A percentile compares a stretch with the other conserved stretches of the same genome.
Conservation (phyloP, 1,140 invertebrate species). For the Drosophila aff. region DNA sequence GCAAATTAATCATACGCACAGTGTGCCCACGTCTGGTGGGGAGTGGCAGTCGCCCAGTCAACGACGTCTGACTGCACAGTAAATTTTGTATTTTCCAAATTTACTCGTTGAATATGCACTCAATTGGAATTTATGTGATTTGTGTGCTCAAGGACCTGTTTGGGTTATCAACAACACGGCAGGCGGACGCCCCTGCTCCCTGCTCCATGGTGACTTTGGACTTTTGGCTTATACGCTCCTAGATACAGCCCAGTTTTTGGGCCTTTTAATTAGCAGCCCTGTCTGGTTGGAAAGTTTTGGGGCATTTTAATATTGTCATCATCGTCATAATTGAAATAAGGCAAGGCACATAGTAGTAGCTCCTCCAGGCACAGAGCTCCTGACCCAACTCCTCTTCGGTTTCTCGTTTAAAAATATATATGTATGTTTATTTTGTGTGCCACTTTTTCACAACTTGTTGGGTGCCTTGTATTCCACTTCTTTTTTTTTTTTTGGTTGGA, state of each 20-base stretch:
- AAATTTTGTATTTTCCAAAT: constrained; percentile 77
- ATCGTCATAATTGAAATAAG: constrained; percentile 79
- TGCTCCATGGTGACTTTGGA: constrained; percentile 65
- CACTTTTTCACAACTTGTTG: constrained; percentile 74
- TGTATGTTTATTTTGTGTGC: constrained; percentile 51
- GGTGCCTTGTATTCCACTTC: constrained; percentile 13
- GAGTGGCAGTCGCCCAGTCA: background rate
- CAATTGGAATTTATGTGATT: constrained; percentile 85
- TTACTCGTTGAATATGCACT: constrained; percentile 78
- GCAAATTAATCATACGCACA: constrained; percentile 79
- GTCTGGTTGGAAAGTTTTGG: constrained; percentile 53
- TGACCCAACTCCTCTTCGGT: constrained; percentile 47
- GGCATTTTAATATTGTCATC: constrained; percentile 77
- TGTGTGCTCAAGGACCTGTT: constrained; percentile 81
- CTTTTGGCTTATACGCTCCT: constrained; percentile 67
- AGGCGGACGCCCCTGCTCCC: constrained; percentile 35
- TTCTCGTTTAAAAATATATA: constrained; percentile 32
- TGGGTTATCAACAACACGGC: constrained; percentile 82
- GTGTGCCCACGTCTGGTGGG: constrained; percentile 25
- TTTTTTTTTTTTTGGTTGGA: constrained; percentile 1
- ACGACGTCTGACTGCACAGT: constrained; percentile 63
- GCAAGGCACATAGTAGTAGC: constrained; percentile 39
- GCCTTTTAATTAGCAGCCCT: constrained; percentile 73
- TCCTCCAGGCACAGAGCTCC: constrained; percentile 30
- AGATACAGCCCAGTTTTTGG: constrained; percentile 41